Evolutionary conservation across 2,113 vertebrate genomes (phyloP), one percentile per base, ranked within the genome.

Genomic region (Tricholaema leucomelas): DNA sequence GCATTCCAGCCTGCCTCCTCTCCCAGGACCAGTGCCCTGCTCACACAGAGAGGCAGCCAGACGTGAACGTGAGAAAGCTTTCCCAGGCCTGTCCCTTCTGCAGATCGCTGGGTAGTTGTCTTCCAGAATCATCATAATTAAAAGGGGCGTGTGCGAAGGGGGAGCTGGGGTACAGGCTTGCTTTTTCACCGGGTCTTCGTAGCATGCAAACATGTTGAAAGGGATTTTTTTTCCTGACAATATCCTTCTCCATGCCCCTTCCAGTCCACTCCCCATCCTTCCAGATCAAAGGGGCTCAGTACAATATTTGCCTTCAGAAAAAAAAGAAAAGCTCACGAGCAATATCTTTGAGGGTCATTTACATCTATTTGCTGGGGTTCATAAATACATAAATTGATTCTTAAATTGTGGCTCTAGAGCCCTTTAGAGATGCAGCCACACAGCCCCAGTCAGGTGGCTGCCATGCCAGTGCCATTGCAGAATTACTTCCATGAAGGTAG

Each of bases 21-120:
- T 94, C 89, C 94, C 59, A 74, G 97, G 90, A 96, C 95, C 92
- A 69, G 87, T 55, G 93, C 66, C 85, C 81, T 87, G 91, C 90
- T 82, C 77, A 79, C 95, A 98, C 97, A 97, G 94, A 96, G 91
- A 94, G 95, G 95, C 98, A 98, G 93, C 96, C 97, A 93, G 90
- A 97, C 95, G 96, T 97, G 97, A 98, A 98, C 91, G 95, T 98
- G 97, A 98, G 97, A 98, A 97, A 98, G 97, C 91, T 78, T 96
- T 44, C 71, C 95, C 96, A 97, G 95, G 95, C 96, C 52, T 86
- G 97, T 95, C 95, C 79, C 80, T 87, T 76, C 85, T 85, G 84
- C 89, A 54, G 15, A 70, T 85, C 5, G 18, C 80, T 15, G 85
- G 46, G 14, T 15, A 44, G 73, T 42, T 55, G 63, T 56, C 83